phyloP scores from a whole-genome alignment of 2,797 vertebrate species.

The Tenualosa ilisha region DNA sequence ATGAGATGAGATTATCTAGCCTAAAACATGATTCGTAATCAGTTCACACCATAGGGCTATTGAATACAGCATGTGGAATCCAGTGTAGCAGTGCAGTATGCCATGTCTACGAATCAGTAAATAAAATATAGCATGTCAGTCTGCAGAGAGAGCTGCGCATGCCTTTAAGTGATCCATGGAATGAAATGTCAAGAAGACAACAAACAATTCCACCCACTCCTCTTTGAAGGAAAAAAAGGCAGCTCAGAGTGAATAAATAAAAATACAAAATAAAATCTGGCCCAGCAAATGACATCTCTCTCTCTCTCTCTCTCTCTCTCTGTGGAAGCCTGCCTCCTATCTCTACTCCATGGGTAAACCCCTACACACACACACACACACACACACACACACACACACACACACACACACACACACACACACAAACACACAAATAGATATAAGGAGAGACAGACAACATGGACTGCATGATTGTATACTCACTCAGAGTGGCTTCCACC shows the following conservation, averaged over 20 bases:
- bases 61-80: neutral
- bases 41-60: neutral
- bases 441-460: slow-evolving; percentile 32
- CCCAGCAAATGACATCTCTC: slow-evolving; percentile 51
- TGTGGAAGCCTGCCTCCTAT: slow-evolving; percentile 41
- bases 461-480: slow-evolving; percentile 46
- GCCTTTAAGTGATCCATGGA: slow-evolving; percentile 61
- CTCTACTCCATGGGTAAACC: slow-evolving; percentile 40
- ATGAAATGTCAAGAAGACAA: slow-evolving; percentile 63
- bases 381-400: slow-evolving; percentile 24
- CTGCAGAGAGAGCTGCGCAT: slow-evolving; percentile 57
- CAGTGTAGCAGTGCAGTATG: slow-evolving; percentile 50
- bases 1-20: neutral
- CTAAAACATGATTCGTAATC: neutral
- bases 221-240: slow-evolving; percentile 53
- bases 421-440: slow-evolving; percentile 33
- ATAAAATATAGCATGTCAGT: slow-evolving; percentile 71
- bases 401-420: slow-evolving; percentile 32
- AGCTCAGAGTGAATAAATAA: slow-evolving; percentile 48
- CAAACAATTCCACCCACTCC: slow-evolving; percentile 45
- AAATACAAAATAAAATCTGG: slow-evolving; percentile 40
- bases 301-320: slow-evolving; percentile 44
- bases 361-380: slow-evolving; percentile 30
- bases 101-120: slow-evolving; percentile 64
- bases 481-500: slow-evolving; percentile 49